Conservation (phyloP, 2,888 invertebrate species). For the Caenorhabditis japonica region DNA sequence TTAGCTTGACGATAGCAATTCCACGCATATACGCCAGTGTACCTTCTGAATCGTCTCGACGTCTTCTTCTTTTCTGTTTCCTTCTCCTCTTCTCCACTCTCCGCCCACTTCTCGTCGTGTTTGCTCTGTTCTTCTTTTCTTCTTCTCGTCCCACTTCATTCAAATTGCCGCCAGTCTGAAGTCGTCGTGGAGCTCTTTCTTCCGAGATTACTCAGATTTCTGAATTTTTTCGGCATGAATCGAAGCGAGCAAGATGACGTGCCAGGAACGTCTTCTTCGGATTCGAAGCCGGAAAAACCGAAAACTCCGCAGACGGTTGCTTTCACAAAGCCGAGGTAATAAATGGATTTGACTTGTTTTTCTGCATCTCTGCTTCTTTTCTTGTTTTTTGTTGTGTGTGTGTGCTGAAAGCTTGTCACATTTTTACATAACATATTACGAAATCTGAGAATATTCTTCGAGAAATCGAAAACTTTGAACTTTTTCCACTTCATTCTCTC, state of each 20-base stretch:
- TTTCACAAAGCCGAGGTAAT: slow-evolving; percentile 41
- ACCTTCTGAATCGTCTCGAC: neutral
- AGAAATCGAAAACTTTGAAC: neutral
- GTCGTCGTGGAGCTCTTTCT: slow-evolving; percentile 18
- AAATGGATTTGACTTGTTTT: neutral
- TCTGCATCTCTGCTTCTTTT: neutral
- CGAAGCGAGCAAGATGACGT: slow-evolving; percentile 2
- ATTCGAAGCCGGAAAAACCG: neutral
- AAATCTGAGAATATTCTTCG: too few species aligned
- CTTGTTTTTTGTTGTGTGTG: slow-evolving; percentile 1
- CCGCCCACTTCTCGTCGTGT: slow-evolving; percentile 3
- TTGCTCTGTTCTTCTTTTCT: neutral
- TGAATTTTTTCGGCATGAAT: slow-evolving; percentile 12
- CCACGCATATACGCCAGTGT: neutral
- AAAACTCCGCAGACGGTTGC: slow-evolving; percentile 15
- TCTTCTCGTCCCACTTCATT: neutral
- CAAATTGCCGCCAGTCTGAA: slow-evolving; percentile 17
- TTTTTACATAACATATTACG: too few species aligned
- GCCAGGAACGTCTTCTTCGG: neutral
- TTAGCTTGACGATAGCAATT: slow-evolving; percentile 10
- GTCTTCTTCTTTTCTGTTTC: slow-evolving; percentile 14
- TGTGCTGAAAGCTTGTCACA: too few species aligned
- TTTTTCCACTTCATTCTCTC: slow-evolving; percentile 8
- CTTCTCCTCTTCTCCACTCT: slow-evolving; percentile 1
- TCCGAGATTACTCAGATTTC: slow-evolving; percentile 46